Conservation (phyloP, 2,888 invertebrate species). For the Acrobasis repandana region DNA sequence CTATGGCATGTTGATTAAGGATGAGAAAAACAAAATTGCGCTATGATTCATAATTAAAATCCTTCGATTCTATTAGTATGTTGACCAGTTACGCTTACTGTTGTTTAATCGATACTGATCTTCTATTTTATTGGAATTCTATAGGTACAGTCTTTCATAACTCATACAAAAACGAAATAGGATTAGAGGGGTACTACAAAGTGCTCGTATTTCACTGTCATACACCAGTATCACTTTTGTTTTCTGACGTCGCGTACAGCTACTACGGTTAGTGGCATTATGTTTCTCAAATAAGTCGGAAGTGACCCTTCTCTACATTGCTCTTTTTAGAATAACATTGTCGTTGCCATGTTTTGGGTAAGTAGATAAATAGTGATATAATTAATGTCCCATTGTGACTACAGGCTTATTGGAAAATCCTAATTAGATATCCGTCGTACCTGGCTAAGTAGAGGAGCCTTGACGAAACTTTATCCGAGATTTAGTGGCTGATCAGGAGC, state of each 20-base stretch:
- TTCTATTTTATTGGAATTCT: neutral
- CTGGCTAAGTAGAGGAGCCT: constrained; percentile 37
- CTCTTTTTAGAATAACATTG: neutral
- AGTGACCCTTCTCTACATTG: constrained; percentile 7
- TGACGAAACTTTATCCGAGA: constrained; percentile 62
- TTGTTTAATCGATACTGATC: neutral
- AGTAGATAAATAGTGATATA: constrained; percentile 13
- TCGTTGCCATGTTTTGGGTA: constrained; percentile 30
- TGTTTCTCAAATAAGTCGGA: neutral
- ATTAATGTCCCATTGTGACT: neutral
- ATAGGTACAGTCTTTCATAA: constrained; percentile 8
- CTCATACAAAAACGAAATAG: constrained; percentile 22
- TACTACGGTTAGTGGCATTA: neutral
- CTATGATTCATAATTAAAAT: neutral
- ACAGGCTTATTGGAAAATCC: constrained; percentile 25
- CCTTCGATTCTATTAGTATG: neutral
- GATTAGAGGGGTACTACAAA: constrained; percentile 16
- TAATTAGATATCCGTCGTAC: constrained; percentile 29
- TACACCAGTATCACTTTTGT: constrained; percentile 15
- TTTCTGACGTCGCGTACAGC: constrained; percentile 17
- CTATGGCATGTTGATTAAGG: neutral
- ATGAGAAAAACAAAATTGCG: neutral
- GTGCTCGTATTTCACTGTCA: constrained; percentile 17
- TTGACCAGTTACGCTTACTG: neutral
- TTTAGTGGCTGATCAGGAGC: constrained; percentile 61